Evolutionary conservation across 2,797 vertebrate species (phyloP).

Genomic region (Numenius phaeopus): DNA sequence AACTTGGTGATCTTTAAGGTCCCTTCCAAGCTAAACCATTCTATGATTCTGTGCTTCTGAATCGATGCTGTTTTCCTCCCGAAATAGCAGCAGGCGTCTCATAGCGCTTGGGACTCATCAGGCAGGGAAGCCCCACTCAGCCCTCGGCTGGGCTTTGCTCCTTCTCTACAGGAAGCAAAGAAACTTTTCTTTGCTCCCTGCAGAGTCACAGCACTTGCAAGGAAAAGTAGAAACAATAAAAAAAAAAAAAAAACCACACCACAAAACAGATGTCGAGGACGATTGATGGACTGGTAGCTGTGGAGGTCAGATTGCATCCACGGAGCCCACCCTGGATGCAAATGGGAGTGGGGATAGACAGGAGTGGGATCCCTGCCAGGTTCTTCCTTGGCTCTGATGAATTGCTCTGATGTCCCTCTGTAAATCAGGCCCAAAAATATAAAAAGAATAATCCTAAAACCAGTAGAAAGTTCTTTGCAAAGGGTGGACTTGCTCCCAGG

Average conservation of each 20-base stretch:
- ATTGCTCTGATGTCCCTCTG: background rate
- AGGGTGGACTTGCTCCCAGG: background rate
- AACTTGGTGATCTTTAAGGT: background rate
- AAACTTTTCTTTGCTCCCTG: conserved; percentile 16
- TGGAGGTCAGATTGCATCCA: background rate
- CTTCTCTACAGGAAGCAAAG: background rate
- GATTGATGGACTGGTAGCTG: background rate
- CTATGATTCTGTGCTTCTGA: background rate
- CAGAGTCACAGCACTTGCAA: background rate
- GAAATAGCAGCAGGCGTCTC: background rate
- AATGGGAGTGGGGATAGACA: background rate
- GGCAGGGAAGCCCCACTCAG: background rate
- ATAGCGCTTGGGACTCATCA: fast-evolving
- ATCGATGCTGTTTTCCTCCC: background rate
- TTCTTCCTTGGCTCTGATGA: background rate
- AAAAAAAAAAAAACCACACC: background rate
- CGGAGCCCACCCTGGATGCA: background rate
- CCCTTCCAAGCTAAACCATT: background rate
- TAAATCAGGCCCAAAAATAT: background rate
- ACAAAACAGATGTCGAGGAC: background rate
- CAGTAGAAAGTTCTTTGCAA: background rate
- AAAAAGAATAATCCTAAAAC: background rate
- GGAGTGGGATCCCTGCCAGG: background rate
- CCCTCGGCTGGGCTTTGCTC: background rate
- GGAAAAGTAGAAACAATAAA: background rate